phyloP scores from a whole-genome alignment of 2,888 invertebrate species.

The Zaprionus obscuricornis region DNA sequence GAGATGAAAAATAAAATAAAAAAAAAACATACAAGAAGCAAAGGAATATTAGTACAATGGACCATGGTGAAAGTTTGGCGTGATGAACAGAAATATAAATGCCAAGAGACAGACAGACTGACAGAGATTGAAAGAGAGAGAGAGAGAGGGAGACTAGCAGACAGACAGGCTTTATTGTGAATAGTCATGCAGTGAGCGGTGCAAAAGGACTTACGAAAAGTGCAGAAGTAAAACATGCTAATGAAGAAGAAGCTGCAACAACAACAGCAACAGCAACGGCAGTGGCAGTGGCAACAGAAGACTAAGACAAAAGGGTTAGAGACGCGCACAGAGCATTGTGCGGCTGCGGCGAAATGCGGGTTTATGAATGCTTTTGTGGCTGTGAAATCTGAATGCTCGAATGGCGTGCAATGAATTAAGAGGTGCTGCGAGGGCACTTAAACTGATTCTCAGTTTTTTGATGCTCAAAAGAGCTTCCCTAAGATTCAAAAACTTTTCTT shows the following conservation, averaged over 20 bases:
- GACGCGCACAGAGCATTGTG: background rate
- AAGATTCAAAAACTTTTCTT: too few relatives aligned
- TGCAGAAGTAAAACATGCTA: conserved; percentile 46
- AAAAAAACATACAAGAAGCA: too few relatives aligned
- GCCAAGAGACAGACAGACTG: conserved; percentile 13
- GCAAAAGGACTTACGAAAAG: conserved; percentile 35
- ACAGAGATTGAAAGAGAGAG: background rate
- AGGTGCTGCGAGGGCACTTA: conserved; percentile 29
- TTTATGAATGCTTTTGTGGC: conserved; percentile 56
- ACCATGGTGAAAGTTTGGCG: conserved; percentile 32
- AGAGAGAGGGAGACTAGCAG: conserved; percentile 5
- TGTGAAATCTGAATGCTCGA: conserved; percentile 40
- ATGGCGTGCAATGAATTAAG: conserved; percentile 22
- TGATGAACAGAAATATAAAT: conserved; percentile 42
- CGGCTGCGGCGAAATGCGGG: conserved; percentile 45
- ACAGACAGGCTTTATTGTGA: too few relatives aligned
- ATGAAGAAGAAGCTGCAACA: conserved; percentile 33
- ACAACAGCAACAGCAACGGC: conserved; percentile 26
- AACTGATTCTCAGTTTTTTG: conserved; percentile 31
- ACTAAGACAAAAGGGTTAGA: too few relatives aligned
- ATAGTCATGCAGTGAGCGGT: too few relatives aligned
- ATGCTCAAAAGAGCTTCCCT: conserved; percentile 16
- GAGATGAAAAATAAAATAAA: conserved; percentile 2
- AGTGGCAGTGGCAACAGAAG: conserved; percentile 20
- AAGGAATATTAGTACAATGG: too few relatives aligned